Evolutionary conservation across 2,888 invertebrate genomes (phyloP).

Genomic region (Entomobrya proxima): DNA sequence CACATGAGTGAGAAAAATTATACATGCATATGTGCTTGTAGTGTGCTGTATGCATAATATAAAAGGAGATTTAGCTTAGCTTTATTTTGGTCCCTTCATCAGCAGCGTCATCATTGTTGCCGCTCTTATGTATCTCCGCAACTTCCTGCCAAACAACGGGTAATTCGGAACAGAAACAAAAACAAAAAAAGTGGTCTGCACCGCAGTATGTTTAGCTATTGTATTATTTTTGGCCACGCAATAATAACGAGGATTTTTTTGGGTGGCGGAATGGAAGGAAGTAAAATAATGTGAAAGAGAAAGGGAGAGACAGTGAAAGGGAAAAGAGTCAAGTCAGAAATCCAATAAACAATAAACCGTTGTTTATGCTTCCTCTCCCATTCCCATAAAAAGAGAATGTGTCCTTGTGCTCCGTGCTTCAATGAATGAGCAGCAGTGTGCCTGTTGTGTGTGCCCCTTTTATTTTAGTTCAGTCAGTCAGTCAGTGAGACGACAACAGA

Average conservation of each 20-base stretch:
- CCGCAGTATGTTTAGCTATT: background rate
- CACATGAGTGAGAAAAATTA: background rate
- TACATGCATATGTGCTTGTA: background rate
- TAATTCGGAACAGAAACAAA: too few relatives aligned
- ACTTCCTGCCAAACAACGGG: background rate
- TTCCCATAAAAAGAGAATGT: constrained; percentile 54
- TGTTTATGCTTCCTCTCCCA: constrained; percentile 59
- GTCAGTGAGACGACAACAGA: constrained; percentile 1
- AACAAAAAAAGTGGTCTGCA: background rate
- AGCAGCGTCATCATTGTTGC: background rate
- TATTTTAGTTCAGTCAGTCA: constrained; percentile 2
- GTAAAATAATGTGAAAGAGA: constrained; percentile 2
- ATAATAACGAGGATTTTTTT: background rate
- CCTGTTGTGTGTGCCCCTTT: background rate
- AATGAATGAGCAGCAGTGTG: background rate
- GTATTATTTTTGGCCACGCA: background rate
- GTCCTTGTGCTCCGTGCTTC: constrained; percentile 27
- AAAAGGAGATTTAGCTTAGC: background rate
- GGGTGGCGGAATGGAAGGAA: background rate
- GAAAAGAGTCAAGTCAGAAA: constrained; percentile 48
- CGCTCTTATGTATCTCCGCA: background rate
- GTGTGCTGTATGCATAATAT: constrained; percentile 16
- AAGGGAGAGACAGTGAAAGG: constrained; percentile 6
- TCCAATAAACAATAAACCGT: constrained; percentile 65
- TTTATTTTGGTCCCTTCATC: background rate